Conservation (phyloP, 2,888 invertebrate genomes). For the Acrobasis consociella region DNA sequence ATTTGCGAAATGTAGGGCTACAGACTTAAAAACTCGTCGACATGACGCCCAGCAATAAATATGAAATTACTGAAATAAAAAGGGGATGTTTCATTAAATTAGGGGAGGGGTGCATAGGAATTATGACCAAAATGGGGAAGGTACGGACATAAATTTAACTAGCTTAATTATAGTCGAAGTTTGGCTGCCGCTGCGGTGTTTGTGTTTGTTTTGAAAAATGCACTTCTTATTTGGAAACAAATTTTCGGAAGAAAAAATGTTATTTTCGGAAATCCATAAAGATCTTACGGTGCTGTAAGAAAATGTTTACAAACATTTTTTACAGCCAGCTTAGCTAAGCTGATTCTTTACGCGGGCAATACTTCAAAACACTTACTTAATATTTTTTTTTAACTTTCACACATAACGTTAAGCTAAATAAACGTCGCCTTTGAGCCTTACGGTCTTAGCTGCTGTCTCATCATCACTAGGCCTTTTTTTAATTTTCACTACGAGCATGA, state of each 20-base stretch:
- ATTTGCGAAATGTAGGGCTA: constrained; percentile 10
- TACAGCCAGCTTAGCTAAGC: no score
- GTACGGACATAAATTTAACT: constrained; percentile 20
- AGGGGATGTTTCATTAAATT: constrained; percentile 24
- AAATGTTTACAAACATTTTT: no score
- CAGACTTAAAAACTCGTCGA: constrained; percentile 14
- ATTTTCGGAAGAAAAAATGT: neutral
- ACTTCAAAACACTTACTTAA: no score
- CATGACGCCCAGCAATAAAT: constrained; percentile 21
- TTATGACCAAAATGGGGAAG: constrained; percentile 21
- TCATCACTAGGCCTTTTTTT: no score
- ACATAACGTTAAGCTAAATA: no score
- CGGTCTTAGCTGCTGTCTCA: no score
- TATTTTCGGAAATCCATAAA: no score
- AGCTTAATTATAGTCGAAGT: constrained; percentile 20
- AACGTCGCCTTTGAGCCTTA: no score
- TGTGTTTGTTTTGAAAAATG: constrained; percentile 11
- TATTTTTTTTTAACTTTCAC: no score
- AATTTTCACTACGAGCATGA: no score
- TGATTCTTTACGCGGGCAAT: no score
- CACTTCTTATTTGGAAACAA: constrained; percentile 3
- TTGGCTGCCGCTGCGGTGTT: constrained; percentile 5
- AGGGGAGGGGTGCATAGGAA: constrained; percentile 25
- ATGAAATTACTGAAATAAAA: constrained; percentile 24
- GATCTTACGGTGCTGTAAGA: no score